These are phyloP conservation scores for Xestia xanthographa DNA, from an alignment of 2,888 invertebrate species.

Conservation along the genomic window DNA sequence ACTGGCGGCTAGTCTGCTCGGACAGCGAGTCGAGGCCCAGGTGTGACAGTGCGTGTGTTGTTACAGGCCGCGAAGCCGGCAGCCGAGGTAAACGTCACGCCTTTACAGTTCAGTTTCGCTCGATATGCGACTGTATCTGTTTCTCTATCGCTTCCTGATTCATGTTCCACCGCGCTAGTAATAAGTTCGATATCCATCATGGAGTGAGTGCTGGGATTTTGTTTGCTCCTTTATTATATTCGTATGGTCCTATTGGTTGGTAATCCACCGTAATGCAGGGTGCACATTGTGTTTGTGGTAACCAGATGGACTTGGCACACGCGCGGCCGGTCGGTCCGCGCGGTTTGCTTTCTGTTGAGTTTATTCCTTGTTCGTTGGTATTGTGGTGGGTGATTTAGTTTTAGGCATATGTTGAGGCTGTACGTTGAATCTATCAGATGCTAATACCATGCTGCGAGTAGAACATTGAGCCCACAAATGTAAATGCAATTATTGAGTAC, in stretches of 20 bases:
- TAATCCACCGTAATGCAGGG: slow-evolving; percentile 85
- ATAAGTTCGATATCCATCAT: slow-evolving; percentile 84
- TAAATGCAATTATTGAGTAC: slow-evolving; percentile 78
- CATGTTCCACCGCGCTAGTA: slow-evolving; percentile 87
- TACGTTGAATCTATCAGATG: slow-evolving; percentile 81
- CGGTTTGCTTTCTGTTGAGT: slow-evolving; percentile 84
- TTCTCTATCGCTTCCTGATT: slow-evolving; percentile 89
- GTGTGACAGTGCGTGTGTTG: slow-evolving; percentile 89
- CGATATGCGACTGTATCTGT: slow-evolving; percentile 81
- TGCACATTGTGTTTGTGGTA: slow-evolving; percentile 88
- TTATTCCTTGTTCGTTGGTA: slow-evolving; percentile 84
- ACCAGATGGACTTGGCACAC: slow-evolving; percentile 78
- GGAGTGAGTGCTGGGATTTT: slow-evolving; percentile 89
- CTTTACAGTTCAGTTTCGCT: slow-evolving; percentile 78
- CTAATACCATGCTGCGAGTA: slow-evolving; percentile 87
- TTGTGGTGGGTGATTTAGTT: slow-evolving; percentile 86
- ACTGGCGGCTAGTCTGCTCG: slow-evolving; percentile 34
- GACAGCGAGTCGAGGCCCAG: slow-evolving; percentile 72
- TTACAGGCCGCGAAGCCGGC: slow-evolving; percentile 93
- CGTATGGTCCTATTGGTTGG: slow-evolving; percentile 85
- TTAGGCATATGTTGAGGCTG: slow-evolving; percentile 85
- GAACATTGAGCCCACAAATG: slow-evolving; percentile 89
- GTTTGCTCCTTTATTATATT: slow-evolving; percentile 86
- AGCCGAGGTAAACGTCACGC: slow-evolving; percentile 91
- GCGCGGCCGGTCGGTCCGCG: slow-evolving; percentile 74